Evolutionary conservation across 2,888 invertebrate genomes (phyloP).

Genomic region (Phalangium opilio): DNA sequence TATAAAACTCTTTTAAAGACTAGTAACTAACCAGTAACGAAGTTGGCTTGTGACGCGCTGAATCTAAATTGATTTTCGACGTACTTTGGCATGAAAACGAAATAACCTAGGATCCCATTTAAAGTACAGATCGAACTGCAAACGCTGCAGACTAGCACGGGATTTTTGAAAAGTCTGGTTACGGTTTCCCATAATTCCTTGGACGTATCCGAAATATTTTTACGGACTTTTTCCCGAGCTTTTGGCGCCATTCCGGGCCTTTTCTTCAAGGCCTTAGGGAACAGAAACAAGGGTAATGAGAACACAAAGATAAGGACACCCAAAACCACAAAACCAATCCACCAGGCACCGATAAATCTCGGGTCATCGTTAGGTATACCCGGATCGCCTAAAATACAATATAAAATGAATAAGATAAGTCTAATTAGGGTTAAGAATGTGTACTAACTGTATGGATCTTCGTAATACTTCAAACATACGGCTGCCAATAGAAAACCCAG

Average conservation of each 20-base stretch:
- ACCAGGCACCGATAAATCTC: constrained; percentile 24
- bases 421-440: background rate
- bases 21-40: constrained; percentile 43
- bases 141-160: constrained; percentile 13
- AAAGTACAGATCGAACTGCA: constrained; percentile 12
- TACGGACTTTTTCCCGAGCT: background rate
- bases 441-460: background rate
- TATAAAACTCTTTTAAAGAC: no score
- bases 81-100: constrained; percentile 49
- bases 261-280: constrained; percentile 18
- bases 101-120: constrained; percentile 16
- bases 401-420: background rate
- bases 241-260: background rate
- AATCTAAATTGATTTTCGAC: constrained; percentile 55
- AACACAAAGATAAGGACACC: constrained; percentile 17
- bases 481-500: background rate
- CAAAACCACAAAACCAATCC: constrained; percentile 23
- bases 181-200: constrained; percentile 10
- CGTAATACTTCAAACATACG: background rate
- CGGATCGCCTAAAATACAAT: background rate
- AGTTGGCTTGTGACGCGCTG: constrained; percentile 47
- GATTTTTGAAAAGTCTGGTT: constrained; percentile 13
- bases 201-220: background rate
- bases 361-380: constrained; percentile 16
- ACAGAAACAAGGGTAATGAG: constrained; percentile 21